phyloP scores from a whole-genome alignment of 2,888 invertebrate genomes.

The Sinopyrophorus schimmeli region DNA sequence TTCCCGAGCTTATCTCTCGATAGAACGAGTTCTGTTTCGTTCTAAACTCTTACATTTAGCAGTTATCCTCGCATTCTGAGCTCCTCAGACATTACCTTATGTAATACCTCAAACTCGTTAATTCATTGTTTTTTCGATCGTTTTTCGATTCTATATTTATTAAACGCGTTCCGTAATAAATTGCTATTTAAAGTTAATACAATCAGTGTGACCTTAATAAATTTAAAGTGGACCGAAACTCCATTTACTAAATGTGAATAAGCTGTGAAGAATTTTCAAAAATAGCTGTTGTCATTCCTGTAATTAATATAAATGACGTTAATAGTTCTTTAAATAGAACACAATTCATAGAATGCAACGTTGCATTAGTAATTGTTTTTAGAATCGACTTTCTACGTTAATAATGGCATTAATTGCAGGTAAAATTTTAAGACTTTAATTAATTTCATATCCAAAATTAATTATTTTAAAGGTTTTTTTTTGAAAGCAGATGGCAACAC shows the following conservation, averaged over 20 bases:
- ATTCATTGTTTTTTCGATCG: conserved; percentile 2
- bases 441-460: too few relatives aligned
- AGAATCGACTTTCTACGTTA: too few relatives aligned
- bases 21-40: conserved; percentile 35
- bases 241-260: too few relatives aligned
- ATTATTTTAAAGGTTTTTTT: too few relatives aligned
- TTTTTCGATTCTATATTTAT: not conserved
- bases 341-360: conserved; percentile 28
- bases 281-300: conserved; percentile 23
- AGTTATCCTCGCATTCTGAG: conserved; percentile 22
- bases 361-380: conserved; percentile 30
- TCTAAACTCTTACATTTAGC: conserved; percentile 20
- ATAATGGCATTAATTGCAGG: too few relatives aligned
- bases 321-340: conserved; percentile 33
- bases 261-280: conserved; percentile 12
- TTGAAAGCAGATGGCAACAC: too few relatives aligned
- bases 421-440: too few relatives aligned
- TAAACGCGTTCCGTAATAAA: not conserved
- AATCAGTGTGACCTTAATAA: too few relatives aligned
- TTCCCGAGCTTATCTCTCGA: conserved; percentile 35
- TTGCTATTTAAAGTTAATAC: not conserved
- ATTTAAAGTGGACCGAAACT: too few relatives aligned
- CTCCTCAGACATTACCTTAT: conserved; percentile 6
- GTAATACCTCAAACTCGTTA: conserved; percentile 10
- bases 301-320: conserved; percentile 24